These are phyloP conservation scores for Paramormyrops hopkinsi DNA, from an alignment of 2,797 vertebrate genomes.

Conservation along the genomic window DNA sequence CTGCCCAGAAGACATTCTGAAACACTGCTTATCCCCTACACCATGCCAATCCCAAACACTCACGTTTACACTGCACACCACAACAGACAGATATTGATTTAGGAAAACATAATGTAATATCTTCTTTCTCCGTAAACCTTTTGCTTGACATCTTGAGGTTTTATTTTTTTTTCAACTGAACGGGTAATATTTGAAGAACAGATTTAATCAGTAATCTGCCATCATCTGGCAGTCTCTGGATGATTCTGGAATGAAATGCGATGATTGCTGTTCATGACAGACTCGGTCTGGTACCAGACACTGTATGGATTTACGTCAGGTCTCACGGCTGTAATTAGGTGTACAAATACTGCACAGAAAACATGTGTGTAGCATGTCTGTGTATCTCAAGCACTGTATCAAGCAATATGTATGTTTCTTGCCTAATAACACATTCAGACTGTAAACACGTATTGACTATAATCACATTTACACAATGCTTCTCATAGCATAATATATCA, in stretches of 20 bases:
- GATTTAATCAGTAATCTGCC: not conserved
- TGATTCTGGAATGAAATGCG: not conserved
- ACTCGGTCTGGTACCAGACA: not conserved
- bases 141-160: not conserved
- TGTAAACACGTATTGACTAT: not conserved
- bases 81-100: not conserved
- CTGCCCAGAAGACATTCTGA: not conserved
- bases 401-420: not conserved
- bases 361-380: not conserved
- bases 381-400: not conserved
- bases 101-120: not conserved
- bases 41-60: not conserved
- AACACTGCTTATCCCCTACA: not conserved
- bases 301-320: not conserved
- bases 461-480: not conserved
- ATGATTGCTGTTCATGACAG: not conserved
- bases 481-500: not conserved
- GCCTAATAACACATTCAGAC: not conserved
- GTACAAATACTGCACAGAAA: not conserved
- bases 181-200: not conserved
- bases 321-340: not conserved
- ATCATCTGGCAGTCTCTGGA: not conserved
- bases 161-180: not conserved
- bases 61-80: not conserved
- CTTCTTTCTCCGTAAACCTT: not conserved